Conservation (phyloP, 2,113 vertebrate species). For the Glaucomys volans region DNA sequence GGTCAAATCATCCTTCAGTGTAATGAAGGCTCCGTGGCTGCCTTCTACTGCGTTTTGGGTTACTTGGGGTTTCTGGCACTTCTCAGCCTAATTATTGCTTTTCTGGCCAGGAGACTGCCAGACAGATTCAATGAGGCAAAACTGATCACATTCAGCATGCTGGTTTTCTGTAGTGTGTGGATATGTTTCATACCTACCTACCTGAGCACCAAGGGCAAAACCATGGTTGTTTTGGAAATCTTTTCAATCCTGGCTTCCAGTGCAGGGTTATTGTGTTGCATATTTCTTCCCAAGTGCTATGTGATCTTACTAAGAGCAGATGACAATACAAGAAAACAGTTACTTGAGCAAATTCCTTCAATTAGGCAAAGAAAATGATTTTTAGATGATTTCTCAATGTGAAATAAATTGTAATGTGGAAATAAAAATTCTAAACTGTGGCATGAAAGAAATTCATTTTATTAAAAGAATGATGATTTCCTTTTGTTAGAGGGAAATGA, state of each 20-base stretch:
- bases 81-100: background rate
- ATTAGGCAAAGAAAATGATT: background rate
- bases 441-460: background rate
- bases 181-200: background rate
- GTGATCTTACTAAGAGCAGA: background rate
- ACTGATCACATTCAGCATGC: background rate
- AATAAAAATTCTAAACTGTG: background rate
- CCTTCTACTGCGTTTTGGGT: background rate
- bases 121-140: slow-evolving; percentile 23
- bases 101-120: background rate
- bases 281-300: background rate
- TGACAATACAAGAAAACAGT: background rate
- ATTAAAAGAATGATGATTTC: background rate
- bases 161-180: background rate
- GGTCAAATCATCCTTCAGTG: background rate
- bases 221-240: background rate
- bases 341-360: background rate
- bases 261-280: background rate
- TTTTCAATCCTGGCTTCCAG: background rate
- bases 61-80: background rate
- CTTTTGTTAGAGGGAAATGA: no score
- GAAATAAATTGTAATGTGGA: background rate
- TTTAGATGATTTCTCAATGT: background rate
- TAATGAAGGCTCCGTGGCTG: background rate
- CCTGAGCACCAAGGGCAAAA: background rate